Percentiles rank a stretch among this genome's conserved stretches.
These are phyloP conservation scores for Catocala fraxini DNA, from an alignment of 2,888 invertebrate species.

Conservation along the genomic window DNA sequence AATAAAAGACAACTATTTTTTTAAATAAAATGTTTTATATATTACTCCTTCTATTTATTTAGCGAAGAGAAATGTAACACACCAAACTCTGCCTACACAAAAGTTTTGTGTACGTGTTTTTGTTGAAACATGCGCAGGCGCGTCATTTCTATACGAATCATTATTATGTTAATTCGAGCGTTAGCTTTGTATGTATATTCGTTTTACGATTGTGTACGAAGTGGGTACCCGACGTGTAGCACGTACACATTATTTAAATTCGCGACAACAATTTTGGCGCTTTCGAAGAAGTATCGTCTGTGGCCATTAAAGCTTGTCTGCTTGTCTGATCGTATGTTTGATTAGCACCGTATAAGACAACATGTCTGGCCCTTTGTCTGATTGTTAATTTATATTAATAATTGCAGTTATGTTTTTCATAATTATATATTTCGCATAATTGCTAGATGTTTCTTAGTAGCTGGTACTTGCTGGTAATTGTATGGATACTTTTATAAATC, in stretches of 20 bases:
- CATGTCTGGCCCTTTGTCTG: conserved; percentile 18
- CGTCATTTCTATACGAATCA: conserved; percentile 51
- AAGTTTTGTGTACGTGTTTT: conserved; percentile 2
- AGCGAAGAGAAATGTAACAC: too few species aligned
- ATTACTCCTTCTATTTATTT: too few species aligned
- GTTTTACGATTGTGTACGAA: conserved; percentile 51
- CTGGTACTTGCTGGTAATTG: too few species aligned
- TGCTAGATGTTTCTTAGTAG: too few species aligned
- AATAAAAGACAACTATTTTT: too few species aligned
- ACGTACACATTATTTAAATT: conserved; percentile 66
- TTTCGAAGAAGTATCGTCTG: conserved; percentile 37
- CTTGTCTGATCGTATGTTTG: conserved; percentile 13
- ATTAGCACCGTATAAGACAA: not conserved
- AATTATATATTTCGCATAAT: not conserved
- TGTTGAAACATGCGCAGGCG: conserved; percentile 7
- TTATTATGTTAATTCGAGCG: conserved; percentile 68
- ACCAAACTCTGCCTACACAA: not conserved
- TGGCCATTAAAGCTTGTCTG: conserved; percentile 17
- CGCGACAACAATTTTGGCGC: conserved; percentile 38
- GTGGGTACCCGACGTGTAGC: conserved; percentile 62
- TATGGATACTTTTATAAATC: too few species aligned
- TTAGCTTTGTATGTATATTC: conserved; percentile 70
- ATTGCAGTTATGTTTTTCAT: not conserved
- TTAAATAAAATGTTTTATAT: too few species aligned
- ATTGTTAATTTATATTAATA: not conserved